phyloP scores from a whole-genome alignment of 2,888 invertebrate genomes.

The Cordilura impudica region DNA sequence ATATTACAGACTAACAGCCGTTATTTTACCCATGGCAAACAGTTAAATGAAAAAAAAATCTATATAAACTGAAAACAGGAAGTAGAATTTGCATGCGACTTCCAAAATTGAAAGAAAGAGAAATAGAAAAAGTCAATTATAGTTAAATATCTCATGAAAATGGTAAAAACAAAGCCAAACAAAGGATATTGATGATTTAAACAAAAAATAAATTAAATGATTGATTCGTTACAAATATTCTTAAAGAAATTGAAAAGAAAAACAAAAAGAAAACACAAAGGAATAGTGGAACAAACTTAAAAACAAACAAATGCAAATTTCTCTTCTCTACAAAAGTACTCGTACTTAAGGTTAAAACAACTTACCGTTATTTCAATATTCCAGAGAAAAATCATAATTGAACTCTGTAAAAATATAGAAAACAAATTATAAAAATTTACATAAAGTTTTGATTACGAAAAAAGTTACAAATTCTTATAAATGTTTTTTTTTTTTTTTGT shows the following conservation, averaged over 20 bases:
- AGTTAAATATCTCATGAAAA: conserved; percentile 36
- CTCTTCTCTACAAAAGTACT: not conserved
- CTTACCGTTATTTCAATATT: not conserved
- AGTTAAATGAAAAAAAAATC: not conserved
- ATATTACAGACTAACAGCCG: conserved; percentile 55
- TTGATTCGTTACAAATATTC: conserved; percentile 70
- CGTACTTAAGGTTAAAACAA: not conserved
- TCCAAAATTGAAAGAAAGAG: conserved; percentile 18
- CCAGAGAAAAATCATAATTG: not conserved
- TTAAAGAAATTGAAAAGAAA: conserved; percentile 46
- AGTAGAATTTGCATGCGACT: conserved; percentile 51
- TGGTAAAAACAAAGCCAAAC: not conserved
- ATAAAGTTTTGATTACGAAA: not conserved
- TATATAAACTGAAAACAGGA: conserved; percentile 12
- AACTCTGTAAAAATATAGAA: not conserved
- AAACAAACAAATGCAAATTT: conserved; percentile 53
- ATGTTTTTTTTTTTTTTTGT: not conserved
- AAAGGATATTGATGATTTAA: conserved; percentile 32
- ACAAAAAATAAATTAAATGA: conserved; percentile 74
- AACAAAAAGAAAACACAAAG: not conserved
- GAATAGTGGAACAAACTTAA: conserved; percentile 4
- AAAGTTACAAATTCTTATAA: not conserved
- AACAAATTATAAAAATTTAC: conserved; percentile 1
- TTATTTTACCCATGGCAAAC: conserved; percentile 54
- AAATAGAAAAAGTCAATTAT: conserved; percentile 53